A percentile compares a stretch with the other conserved stretches of the same genome.
These are phyloP conservation scores for Drosophila dunni DNA, from an alignment of 1,140 invertebrate species.

Conservation along the genomic window DNA sequence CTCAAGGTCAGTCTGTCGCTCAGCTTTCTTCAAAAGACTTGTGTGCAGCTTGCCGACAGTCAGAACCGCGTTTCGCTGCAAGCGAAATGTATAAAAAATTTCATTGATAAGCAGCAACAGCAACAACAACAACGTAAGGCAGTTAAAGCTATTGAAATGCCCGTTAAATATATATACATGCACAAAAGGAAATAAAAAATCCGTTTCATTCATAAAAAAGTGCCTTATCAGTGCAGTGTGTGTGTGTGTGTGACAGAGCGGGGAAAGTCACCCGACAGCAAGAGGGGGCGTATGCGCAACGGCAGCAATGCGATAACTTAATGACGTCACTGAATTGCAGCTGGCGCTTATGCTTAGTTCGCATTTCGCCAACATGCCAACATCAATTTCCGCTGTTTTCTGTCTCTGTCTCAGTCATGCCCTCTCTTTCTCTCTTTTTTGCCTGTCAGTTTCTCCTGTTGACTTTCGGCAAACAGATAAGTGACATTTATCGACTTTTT, in stretches of 20 bases:
- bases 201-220: slow-evolving; percentile 72
- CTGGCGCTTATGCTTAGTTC: slow-evolving; percentile 61
- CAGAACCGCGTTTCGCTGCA: slow-evolving; percentile 25
- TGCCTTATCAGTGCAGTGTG: slow-evolving; percentile 53
- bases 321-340: slow-evolving; percentile 71
- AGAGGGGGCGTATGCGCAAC: slow-evolving; percentile 42
- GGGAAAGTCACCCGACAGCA: slow-evolving; percentile 27
- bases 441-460: slow-evolving; percentile 39
- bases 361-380: slow-evolving; percentile 23
- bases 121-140: slow-evolving; percentile 16
- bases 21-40: slow-evolving; percentile 65
- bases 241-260: slow-evolving; percentile 8
- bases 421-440: neutral
- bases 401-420: slow-evolving; percentile 19
- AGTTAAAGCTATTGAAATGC: slow-evolving; percentile 51
- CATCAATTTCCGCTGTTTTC: slow-evolving; percentile 51
- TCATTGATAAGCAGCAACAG: slow-evolving; percentile 63
- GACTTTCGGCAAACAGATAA: slow-evolving; percentile 74
- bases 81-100: slow-evolving; percentile 22
- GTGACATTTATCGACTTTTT: slow-evolving; percentile 82
- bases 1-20: slow-evolving; percentile 62
- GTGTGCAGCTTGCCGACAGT: slow-evolving; percentile 49
- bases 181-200: slow-evolving; percentile 73
- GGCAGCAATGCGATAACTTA: slow-evolving; percentile 30
- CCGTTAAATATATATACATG: slow-evolving; percentile 34